A percentile compares a stretch with the other conserved stretches of the same genome.
Evolutionary conservation across 2,888 invertebrate genomes (phyloP).

Genomic region (Eupeodes latifasciatus): DNA sequence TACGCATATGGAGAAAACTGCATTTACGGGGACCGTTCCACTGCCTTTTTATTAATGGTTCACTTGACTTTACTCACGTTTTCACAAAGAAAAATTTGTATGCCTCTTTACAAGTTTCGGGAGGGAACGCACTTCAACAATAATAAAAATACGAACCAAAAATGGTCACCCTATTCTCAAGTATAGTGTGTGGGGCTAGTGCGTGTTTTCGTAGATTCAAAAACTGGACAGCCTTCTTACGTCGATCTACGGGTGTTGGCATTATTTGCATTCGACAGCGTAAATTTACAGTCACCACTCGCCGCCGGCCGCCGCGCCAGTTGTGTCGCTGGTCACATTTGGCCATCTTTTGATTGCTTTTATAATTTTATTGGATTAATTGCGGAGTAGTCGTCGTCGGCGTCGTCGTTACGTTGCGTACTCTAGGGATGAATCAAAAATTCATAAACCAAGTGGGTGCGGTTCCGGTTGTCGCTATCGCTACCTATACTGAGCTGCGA

Average conservation of each 20-base stretch:
- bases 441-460: slow-evolving; percentile 73
- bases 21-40: too few species aligned
- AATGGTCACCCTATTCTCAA: slow-evolving; percentile 8
- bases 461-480: slow-evolving; percentile 66
- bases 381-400: slow-evolving; percentile 33
- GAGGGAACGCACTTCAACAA: not conserved
- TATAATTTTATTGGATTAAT: slow-evolving; percentile 73
- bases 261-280: slow-evolving; percentile 68
- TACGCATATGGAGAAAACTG: too few species aligned
- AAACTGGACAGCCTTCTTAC: slow-evolving; percentile 73
- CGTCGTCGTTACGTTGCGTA: slow-evolving; percentile 40
- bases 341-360: slow-evolving; percentile 70
- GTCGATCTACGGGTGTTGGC: slow-evolving; percentile 64
- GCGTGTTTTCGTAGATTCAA: slow-evolving; percentile 41
- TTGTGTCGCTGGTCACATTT: slow-evolving; percentile 56
- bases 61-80: too few species aligned
- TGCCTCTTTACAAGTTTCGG: too few species aligned
- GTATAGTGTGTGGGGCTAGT: slow-evolving; percentile 15
- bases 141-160: not conserved
- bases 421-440: slow-evolving; percentile 71
- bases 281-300: slow-evolving; percentile 46
- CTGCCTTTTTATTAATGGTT: too few species aligned
- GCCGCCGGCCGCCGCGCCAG: not conserved
- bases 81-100: too few species aligned
- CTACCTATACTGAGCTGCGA: not conserved